Evolutionary conservation across 2,113 vertebrate species (phyloP).

Genomic region (Grus americana): DNA sequence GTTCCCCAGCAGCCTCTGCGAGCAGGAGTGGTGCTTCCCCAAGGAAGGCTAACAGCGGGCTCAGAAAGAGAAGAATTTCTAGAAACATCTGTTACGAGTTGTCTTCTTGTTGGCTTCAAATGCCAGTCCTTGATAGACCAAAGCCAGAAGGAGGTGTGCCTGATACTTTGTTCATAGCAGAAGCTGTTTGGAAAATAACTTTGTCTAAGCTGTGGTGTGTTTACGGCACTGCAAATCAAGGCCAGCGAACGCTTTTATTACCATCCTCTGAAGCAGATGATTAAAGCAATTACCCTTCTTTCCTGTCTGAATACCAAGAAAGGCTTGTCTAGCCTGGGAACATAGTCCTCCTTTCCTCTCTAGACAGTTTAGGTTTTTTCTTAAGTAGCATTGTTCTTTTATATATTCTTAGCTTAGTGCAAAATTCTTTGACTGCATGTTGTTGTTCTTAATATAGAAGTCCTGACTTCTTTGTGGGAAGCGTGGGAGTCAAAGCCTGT

Average conservation of each 20-base stretch:
- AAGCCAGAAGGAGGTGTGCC: background rate
- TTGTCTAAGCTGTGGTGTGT: background rate
- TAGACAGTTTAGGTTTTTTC: background rate
- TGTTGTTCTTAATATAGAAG: background rate
- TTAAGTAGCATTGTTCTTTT: background rate
- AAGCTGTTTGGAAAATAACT: background rate
- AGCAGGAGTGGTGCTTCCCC: background rate
- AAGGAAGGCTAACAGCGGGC: background rate
- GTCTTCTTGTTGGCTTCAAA: background rate
- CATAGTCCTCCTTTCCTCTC: background rate
- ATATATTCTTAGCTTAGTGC: background rate
- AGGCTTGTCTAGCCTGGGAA: background rate
- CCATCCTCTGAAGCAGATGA: background rate
- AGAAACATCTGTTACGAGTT: accelerated
- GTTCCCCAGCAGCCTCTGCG: background rate
- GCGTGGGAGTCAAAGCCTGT: background rate
- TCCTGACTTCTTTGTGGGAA: background rate
- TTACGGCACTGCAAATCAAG: background rate
- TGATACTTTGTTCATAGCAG: background rate
- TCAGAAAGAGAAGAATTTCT: background rate
- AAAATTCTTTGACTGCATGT: background rate
- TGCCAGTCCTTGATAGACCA: accelerated
- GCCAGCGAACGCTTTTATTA: background rate
- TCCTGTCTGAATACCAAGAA: background rate
- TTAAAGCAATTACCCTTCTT: background rate